Evolutionary conservation across 1,140 invertebrate genomes (phyloP).

Genomic region (Bacillus rossius): DNA sequence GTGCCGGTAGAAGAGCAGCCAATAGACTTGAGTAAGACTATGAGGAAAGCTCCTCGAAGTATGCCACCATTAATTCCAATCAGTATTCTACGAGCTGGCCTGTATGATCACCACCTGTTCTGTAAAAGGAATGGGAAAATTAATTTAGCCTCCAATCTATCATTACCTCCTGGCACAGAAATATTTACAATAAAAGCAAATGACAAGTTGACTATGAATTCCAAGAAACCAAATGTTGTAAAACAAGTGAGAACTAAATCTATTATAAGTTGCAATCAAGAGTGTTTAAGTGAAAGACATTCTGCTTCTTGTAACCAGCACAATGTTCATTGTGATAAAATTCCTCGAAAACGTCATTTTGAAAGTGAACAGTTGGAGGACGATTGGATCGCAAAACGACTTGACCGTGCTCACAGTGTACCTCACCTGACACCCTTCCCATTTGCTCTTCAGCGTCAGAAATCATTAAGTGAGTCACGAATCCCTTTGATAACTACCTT

Average conservation of each 20-base stretch:
- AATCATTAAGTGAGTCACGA: conserved; percentile 16
- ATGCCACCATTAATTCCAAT: conserved; percentile 13
- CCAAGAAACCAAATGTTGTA: not conserved
- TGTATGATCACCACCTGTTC: not conserved
- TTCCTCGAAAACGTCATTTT: not conserved
- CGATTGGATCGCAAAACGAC: not conserved
- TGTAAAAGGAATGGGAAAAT: not conserved
- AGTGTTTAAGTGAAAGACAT: not conserved
- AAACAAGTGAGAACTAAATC: not conserved
- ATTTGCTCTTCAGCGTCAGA: conserved; percentile 8
- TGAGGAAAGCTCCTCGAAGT: conserved; percentile 3
- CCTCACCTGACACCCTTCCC: conserved; percentile 14
- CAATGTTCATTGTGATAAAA: not conserved
- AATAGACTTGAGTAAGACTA: conserved; percentile 11
- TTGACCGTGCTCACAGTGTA: conserved; percentile 17
- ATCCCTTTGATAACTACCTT: not conserved
- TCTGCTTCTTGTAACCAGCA: not conserved
- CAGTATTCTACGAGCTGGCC: conserved; percentile 5
- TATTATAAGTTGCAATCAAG: too few relatives aligned
- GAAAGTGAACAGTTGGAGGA: not conserved
- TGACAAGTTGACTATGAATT: not conserved
- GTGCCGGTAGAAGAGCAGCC: conserved; percentile 13
- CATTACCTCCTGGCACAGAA: not conserved
- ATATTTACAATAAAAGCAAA: not conserved
- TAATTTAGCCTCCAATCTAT: not conserved